Evolutionary conservation across 2,113 vertebrate genomes (phyloP).

Genomic region (Petroica traversi): DNA sequence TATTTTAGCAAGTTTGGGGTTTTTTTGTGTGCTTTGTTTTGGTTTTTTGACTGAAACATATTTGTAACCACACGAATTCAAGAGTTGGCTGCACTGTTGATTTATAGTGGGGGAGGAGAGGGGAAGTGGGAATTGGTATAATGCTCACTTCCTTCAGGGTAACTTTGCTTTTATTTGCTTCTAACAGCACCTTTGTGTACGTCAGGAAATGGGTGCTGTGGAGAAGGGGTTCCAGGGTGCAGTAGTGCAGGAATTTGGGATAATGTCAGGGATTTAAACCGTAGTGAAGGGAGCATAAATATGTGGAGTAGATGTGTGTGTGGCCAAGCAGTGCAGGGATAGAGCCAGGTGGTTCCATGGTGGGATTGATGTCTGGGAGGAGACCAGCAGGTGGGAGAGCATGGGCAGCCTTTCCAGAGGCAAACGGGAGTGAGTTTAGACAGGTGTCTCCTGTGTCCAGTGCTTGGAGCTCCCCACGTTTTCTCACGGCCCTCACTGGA

Average conservation of each 20-base stretch:
- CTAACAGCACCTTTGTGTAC: not conserved
- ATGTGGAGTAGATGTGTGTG: fast-evolving
- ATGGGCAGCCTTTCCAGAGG: not conserved
- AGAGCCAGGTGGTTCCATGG: fast-evolving
- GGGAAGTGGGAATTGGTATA: not conserved
- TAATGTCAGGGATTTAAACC: not conserved
- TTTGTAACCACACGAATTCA: not conserved
- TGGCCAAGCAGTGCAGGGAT: fast-evolving
- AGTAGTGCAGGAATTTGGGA: not conserved
- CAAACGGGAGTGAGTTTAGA: not conserved
- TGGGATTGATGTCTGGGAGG: fast-evolving
- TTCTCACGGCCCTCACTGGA: not conserved
- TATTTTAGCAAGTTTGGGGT: not conserved
- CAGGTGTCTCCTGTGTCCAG: not conserved
- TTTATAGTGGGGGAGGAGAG: not conserved
- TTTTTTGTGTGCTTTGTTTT: not conserved
- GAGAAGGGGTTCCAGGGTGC: not conserved
- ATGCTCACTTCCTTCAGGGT: not conserved
- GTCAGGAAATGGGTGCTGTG: not conserved
- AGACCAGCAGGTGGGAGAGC: not conserved
- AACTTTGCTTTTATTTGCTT: not conserved
- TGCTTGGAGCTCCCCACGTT: fast-evolving
- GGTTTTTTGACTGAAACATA: not conserved
- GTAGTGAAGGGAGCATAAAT: not conserved
- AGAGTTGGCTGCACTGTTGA: not conserved